Evolutionary conservation across 2,113 vertebrate species (phyloP).

Genomic region (Dipodomys merriami): DNA sequence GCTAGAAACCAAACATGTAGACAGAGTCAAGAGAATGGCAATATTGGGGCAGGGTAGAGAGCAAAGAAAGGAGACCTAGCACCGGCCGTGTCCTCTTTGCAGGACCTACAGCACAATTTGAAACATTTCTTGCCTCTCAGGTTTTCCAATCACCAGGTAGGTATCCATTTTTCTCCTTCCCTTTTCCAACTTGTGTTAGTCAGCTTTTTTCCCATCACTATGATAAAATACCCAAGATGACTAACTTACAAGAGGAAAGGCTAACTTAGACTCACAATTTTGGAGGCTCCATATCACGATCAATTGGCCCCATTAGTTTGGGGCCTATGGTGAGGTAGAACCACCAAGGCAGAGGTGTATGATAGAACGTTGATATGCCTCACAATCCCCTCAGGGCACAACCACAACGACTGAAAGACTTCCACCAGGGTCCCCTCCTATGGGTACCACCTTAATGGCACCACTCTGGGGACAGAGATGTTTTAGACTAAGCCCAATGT

Average conservation of each 20-base stretch:
- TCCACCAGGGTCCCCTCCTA: not conserved
- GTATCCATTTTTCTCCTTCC: not conserved
- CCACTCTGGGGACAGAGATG: not conserved
- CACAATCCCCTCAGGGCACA: not conserved
- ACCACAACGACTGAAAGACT: not conserved
- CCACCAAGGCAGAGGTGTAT: not conserved
- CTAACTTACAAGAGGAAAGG: not conserved
- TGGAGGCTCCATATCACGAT: not conserved
- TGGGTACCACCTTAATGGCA: not conserved
- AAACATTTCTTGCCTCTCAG: not conserved
- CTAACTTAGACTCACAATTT: not conserved
- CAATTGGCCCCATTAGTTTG: not conserved
- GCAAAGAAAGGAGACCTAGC: not conserved
- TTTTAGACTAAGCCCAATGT: too few relatives aligned
- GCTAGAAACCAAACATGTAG: not conserved
- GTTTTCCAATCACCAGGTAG: not conserved
- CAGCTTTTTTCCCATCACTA: too few relatives aligned
- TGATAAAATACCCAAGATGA: not conserved
- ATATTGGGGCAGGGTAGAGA: not conserved
- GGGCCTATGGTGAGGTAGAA: not conserved
- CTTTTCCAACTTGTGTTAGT: not conserved
- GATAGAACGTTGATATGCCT: too few relatives aligned
- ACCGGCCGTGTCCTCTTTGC: not conserved
- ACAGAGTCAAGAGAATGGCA: not conserved
- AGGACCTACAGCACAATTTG: not conserved